A percentile compares a stretch with the other conserved stretches of the same genome.
These are phyloP conservation scores for Uropetala carovei DNA, from an alignment of 2,888 invertebrate genomes.

Conservation along the genomic window DNA sequence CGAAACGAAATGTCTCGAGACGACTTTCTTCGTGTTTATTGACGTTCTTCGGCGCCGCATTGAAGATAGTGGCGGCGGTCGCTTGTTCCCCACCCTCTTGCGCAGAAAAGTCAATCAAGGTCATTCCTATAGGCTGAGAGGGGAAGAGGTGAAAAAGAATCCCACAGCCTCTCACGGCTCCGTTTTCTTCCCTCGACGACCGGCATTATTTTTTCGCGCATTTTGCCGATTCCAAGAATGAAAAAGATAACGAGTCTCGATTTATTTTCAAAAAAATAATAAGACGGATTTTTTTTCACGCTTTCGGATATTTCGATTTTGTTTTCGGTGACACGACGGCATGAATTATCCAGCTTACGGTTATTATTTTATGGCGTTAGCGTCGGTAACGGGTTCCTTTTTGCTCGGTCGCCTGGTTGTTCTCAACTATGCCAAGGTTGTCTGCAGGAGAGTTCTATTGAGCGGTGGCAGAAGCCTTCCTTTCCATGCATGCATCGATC, in stretches of 20 bases:
- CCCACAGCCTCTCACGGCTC: not conserved
- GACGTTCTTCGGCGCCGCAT: not conserved
- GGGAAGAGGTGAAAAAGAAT: not conserved
- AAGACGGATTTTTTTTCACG: too few species aligned
- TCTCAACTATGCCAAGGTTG: slow-evolving; percentile 22
- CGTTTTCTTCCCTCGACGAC: not conserved
- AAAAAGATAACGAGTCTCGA: too few species aligned
- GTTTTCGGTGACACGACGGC: too few species aligned
- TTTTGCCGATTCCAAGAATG: not conserved
- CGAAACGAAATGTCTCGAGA: too few species aligned
- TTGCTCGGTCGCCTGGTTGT: not conserved
- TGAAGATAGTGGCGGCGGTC: not conserved
- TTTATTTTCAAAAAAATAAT: too few species aligned
- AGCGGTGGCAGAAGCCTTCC: not conserved
- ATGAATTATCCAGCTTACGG: too few species aligned
- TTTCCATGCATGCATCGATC: not conserved
- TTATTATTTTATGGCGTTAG: too few species aligned
- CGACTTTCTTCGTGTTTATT: not conserved
- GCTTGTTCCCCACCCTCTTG: not conserved
- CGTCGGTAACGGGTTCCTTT: not conserved
- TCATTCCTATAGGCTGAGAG: not conserved
- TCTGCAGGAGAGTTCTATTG: not conserved
- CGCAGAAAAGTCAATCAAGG: slow-evolving; percentile 29
- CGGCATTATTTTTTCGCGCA: not conserved
- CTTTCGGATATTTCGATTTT: too few species aligned